A percentile compares a stretch with the other conserved stretches of the same genome.
phyloP scores from a whole-genome alignment of 2,888 invertebrate genomes.

The Andrena flavipes region DNA sequence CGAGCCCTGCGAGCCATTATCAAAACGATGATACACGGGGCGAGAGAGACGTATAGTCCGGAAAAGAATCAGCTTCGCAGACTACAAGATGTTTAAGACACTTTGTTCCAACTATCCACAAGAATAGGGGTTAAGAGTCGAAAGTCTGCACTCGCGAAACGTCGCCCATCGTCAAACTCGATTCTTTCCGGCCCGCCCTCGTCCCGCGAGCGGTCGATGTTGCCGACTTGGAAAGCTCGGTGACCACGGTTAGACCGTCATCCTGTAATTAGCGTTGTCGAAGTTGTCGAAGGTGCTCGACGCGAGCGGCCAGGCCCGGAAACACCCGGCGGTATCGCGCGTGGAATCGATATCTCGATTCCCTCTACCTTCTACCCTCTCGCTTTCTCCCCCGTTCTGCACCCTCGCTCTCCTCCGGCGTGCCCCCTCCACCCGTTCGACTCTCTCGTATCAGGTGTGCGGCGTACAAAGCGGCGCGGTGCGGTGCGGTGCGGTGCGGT shows the following conservation, averaged over 20 bases:
- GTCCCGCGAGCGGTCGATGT: constrained; percentile 46
- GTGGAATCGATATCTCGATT: constrained; percentile 73
- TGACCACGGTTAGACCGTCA: constrained; percentile 64
- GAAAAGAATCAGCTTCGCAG: constrained; percentile 35
- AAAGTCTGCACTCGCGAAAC: background rate
- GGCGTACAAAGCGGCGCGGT: constrained; percentile 37
- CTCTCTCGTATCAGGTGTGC: constrained; percentile 50
- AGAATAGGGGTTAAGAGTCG: background rate
- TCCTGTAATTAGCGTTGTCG: constrained; percentile 72
- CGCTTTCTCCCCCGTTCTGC: background rate
- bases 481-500: too few species aligned
- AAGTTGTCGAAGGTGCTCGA: constrained; percentile 72
- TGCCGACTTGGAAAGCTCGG: constrained; percentile 50
- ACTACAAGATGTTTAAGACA: background rate
- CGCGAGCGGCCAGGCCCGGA: constrained; percentile 67
- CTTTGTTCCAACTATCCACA: background rate
- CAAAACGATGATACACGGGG: constrained; percentile 49
- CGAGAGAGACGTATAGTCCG: background rate
- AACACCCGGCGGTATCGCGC: constrained; percentile 72
- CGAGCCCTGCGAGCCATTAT: constrained; percentile 43
- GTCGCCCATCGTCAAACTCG: background rate
- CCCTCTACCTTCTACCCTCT: constrained; percentile 38
- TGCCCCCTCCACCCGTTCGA: constrained; percentile 9
- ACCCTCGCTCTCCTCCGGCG: constrained; percentile 18
- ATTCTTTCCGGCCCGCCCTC: background rate